Conservation (phyloP, 2,888 invertebrate species). For the Autographa pulchrina region DNA sequence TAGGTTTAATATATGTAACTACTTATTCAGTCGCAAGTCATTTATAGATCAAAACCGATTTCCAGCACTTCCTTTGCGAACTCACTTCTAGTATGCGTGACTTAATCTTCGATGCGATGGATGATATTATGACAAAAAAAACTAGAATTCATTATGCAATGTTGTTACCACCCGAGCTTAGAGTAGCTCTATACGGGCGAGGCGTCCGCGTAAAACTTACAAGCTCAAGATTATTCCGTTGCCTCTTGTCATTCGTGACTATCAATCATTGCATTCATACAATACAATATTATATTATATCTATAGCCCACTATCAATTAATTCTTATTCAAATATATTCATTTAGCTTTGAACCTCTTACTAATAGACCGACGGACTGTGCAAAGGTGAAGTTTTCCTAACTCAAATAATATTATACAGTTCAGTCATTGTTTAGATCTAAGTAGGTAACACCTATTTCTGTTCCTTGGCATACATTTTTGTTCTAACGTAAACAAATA, state of each 20-base stretch:
- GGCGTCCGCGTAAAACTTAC: conserved; percentile 52
- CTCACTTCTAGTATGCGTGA: conserved; percentile 53
- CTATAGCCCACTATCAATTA: conserved; percentile 43
- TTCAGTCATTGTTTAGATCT: conserved; percentile 21
- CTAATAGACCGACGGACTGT: conserved; percentile 17
- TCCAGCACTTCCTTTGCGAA: neutral
- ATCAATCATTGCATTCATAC: conserved; percentile 55
- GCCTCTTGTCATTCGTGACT: conserved; percentile 60
- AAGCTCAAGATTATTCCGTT: conserved; percentile 59
- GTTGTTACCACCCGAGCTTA: conserved; percentile 44
- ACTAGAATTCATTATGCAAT: conserved; percentile 61
- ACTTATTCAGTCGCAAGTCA: neutral
- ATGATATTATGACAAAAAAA: conserved; percentile 65
- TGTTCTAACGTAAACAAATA: neutral
- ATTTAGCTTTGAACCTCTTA: conserved; percentile 32
- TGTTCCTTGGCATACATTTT: conserved; percentile 22
- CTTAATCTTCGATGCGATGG: conserved; percentile 66
- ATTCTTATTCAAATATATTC: conserved; percentile 55
- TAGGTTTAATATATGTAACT: neutral
- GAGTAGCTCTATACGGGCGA: conserved; percentile 37
- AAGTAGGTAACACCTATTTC: conserved; percentile 7
- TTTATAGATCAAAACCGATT: neutral
- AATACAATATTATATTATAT: conserved; percentile 7
- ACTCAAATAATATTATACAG: conserved; percentile 9
- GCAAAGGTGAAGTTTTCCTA: conserved; percentile 26